A percentile compares a stretch with the other conserved stretches of the same genome.
Evolutionary conservation across 2,797 vertebrate species (phyloP).

Genomic region (Sylvilagus floridanus): DNA sequence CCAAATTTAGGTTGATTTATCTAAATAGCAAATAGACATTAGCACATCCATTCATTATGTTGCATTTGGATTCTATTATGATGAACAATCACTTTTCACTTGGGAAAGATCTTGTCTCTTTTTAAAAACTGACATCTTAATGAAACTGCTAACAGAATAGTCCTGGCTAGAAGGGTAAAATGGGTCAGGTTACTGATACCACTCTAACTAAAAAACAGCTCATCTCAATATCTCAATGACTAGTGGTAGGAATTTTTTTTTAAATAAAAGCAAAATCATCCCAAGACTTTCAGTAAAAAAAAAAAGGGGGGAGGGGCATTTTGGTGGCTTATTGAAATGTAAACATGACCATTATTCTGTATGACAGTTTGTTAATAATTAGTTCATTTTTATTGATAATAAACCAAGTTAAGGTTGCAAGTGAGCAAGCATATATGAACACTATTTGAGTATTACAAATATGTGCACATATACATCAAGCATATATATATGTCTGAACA

Average conservation of each 20-base stretch:
- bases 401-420: neutral
- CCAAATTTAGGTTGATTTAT: slow-evolving; percentile 58
- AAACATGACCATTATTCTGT: neutral
- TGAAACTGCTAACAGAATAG: neutral
- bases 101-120: slow-evolving; percentile 50
- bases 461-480: neutral
- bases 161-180: neutral
- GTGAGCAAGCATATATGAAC: neutral
- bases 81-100: slow-evolving; percentile 61
- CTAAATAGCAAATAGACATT: slow-evolving; percentile 31
- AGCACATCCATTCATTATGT: slow-evolving; percentile 56
- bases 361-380: slow-evolving; percentile 14
- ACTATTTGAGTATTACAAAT: neutral
- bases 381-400: slow-evolving; percentile 32
- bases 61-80: slow-evolving; percentile 27
- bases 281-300: neutral
- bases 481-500: neutral
- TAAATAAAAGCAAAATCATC: neutral
- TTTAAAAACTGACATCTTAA: neutral
- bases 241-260: neutral
- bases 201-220: neutral
- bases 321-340: neutral
- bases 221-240: neutral
- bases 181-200: neutral
- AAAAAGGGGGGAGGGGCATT: neutral